A percentile compares a stretch with the other conserved stretches of the same genome.
Conservation (phyloP, 2,888 invertebrate genomes). For the Acanthopleura granulata region DNA sequence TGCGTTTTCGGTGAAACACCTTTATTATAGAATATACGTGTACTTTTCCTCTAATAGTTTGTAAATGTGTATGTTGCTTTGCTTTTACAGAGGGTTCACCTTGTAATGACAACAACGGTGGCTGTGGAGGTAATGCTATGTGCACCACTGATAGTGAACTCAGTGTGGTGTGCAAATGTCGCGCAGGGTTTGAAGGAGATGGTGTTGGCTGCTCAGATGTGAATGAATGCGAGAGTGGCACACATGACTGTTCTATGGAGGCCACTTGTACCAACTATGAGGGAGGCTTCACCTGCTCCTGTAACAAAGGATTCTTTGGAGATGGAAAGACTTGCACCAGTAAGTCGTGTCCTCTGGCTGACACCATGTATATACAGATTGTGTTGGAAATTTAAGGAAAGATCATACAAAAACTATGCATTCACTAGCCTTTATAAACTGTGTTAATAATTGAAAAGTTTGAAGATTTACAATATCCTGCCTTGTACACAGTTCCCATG, state of each 20-base stretch:
- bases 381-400: too few species aligned
- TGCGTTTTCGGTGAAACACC: too few species aligned
- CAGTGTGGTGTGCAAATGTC: constrained; percentile 23
- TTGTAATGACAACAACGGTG: not conserved
- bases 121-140: constrained; percentile 1
- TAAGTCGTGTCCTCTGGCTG: not conserved
- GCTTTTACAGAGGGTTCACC: not conserved
- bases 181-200: constrained; percentile 18
- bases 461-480: too few species aligned
- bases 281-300: constrained; percentile 23
- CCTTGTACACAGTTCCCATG: too few species aligned
- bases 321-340: constrained; percentile 21
- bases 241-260: constrained; percentile 21
- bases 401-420: too few species aligned
- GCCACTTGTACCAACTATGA: constrained; percentile 24
- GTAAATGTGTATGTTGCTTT: not conserved
- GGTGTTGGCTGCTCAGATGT: constrained; percentile 26
- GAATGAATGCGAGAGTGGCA: constrained; percentile 24
- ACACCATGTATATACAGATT: too few species aligned
- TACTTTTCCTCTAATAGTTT: too few species aligned
- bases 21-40: too few species aligned
- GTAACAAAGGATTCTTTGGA: constrained; percentile 25
- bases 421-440: too few species aligned
- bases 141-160: not conserved
- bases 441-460: too few species aligned